Base-by-base conservation (phyloP, 2,888 invertebrate genomes). In the Pterobdella sp. region DNA sequence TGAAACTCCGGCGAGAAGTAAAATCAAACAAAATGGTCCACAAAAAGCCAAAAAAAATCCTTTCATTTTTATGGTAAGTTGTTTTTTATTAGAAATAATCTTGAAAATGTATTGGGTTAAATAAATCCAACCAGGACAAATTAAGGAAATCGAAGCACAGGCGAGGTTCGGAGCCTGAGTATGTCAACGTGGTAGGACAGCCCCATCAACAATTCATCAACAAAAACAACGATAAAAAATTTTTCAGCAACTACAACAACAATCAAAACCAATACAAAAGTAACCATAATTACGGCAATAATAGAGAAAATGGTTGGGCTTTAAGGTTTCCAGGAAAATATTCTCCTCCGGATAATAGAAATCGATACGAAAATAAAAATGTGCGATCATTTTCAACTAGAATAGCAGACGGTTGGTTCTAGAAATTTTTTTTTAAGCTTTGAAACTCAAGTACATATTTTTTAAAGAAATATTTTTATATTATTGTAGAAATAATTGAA, bases 111-210 rank as follows among this genome's bases (percentile, higher is more conserved):
- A 7, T 66, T 32, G n/a, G 10, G 4, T 34, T 14, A 7, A 34
- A 66, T 66, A 66, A 29, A 66, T n/a, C 32, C 10, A 63, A 63
- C 1, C 69, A 71, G 71, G 71, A 71, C n/a, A 71, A 71, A 52
- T 31, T 71, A 7, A 71, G 56, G 36, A 71, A 52, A 36, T 71
- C 71, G n/a, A 71, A 56, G 18, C 52, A 71, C 60, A 65, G 76
- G 31, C 71, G 75, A 52, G 76, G 78, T 56, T 79, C 78, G 0
- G 81, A 82, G 74, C 81, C 81, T 26, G 82, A 82, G 76, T 82
- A 82, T 76, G 82, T 81, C 74, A 82, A 82, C 35, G 71, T 71
- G 7, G 71, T 71, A 3, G 71, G 71, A 10, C 65, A 65, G 34
- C 65, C 26, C 2, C 65, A 10, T 32, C 65, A 65, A 65, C 65